Base-by-base conservation (phyloP, 2,888 invertebrate genomes). In the Drosophila algonquin region DNA sequence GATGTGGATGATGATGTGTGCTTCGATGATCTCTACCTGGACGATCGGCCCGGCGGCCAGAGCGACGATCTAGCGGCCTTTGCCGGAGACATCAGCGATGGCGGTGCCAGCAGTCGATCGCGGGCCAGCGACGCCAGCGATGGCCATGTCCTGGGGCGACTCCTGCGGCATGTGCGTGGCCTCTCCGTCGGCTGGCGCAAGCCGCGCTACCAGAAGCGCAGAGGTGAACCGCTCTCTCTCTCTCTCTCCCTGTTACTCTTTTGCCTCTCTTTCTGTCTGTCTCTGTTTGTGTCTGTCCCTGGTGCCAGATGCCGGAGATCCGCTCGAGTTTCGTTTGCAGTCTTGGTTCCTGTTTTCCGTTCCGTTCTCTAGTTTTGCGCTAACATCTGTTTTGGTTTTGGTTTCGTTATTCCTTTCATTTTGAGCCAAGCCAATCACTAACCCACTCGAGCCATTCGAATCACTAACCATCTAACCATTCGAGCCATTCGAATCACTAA, bases 161-260 rank as follows among this genome's bases (percentile, higher is more conserved):
- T 92, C 56, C 76, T 92, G 58, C 87, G 90, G 54, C 91, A 92
- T 59, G 92, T 92, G 82, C 90, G 91, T 54, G 90, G 92, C 65
- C 84, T 92, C 61, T 91, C 92, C 35, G 83, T 91, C 63, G 91
- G 91, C 64, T 92, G 92, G 92, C 92, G 92, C 61, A 92, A 91
- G 76, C 90, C 91, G 60, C 91, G 91, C 67, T 87, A 91, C 86
- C 90, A 92, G 79, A 90, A 90, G 83, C 91, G 90, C 73, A 91
- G 93, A 92, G 92, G 92, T 92, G 92, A 60, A 64, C 58, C 60
- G 64, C 55, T 53, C 69, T 64, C 62, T 72, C 72, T 73, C 73
- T 79, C 18, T 61, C 40, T 64, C n/a, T 51, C 53, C 45, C 14
- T 61, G 8, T 53, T 35, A 27, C 27, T 27, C 27, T 27, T 27